A percentile compares a stretch with the other conserved stretches of the same genome.
These are phyloP conservation scores for Aramus guarauna DNA, from an alignment of 2,113 vertebrate species.

Conservation along the genomic window DNA sequence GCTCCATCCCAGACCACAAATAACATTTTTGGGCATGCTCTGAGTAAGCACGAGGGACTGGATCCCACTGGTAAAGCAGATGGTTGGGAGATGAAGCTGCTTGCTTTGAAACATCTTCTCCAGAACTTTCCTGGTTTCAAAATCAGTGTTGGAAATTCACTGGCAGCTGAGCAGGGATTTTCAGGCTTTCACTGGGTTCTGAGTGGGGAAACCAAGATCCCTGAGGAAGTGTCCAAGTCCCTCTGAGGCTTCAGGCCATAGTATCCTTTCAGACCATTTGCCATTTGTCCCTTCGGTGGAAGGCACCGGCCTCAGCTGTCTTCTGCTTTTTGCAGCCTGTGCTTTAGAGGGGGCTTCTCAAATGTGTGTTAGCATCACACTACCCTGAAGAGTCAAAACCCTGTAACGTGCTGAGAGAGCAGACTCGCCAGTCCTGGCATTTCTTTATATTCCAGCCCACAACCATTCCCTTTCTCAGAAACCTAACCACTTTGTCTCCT, in stretches of 20 bases:
- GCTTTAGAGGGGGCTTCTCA: neutral
- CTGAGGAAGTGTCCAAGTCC: neutral
- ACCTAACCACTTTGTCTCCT: slow-evolving; percentile 37
- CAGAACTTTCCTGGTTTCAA: neutral
- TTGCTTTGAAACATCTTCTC: neutral
- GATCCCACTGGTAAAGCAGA: neutral
- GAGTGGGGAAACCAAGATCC: neutral
- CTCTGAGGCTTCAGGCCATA: neutral
- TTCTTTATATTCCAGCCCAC: slow-evolving; percentile 34
- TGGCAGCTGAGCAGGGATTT: neutral
- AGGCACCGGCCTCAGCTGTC: neutral
- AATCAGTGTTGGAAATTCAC: neutral
- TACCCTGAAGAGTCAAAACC: neutral
- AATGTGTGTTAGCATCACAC: neutral
- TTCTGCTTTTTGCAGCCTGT: neutral
- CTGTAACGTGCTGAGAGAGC: neutral
- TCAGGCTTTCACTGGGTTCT: neutral
- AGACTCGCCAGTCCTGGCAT: neutral
- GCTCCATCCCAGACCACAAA: neutral
- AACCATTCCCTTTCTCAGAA: slow-evolving; percentile 60
- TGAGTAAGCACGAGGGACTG: neutral
- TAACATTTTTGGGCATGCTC: neutral
- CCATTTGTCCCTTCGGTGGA: neutral
- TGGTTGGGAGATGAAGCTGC: neutral
- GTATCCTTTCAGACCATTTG: neutral